These are phyloP conservation scores for Silvanus unidentatus DNA, from an alignment of 2,888 invertebrate species.

Conservation along the genomic window DNA sequence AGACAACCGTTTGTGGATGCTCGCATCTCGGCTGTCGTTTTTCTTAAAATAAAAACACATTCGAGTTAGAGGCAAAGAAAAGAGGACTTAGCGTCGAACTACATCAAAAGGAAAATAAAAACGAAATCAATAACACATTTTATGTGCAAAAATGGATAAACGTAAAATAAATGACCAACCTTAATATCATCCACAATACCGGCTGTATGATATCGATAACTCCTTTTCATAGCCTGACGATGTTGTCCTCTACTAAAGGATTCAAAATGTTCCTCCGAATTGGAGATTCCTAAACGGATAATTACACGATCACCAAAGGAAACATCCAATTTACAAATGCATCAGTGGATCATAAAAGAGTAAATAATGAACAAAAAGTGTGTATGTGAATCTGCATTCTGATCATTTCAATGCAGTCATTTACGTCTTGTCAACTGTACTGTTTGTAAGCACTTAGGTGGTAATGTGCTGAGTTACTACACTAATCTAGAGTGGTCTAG, in stretches of 20 bases:
- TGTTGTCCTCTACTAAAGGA: constrained; percentile 44
- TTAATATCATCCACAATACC: constrained; percentile 60
- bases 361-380: constrained; percentile 8
- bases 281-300: constrained; percentile 32
- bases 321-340: constrained; percentile 13
- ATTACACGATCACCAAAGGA: constrained; percentile 12
- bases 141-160: too few relatives aligned
- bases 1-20: constrained; percentile 57
- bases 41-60: constrained; percentile 39
- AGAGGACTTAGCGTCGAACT: too few relatives aligned
- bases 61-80: too few relatives aligned
- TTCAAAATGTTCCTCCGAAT: constrained; percentile 39
- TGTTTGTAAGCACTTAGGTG: not conserved
- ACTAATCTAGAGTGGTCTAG: constrained; percentile 19
- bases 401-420: constrained; percentile 7
- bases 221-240: constrained; percentile 48
- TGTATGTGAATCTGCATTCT: constrained; percentile 9
- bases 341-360: constrained; percentile 8
- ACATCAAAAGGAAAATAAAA: too few relatives aligned
- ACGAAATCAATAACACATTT: too few relatives aligned
- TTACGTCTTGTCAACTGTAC: not conserved
- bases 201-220: constrained; percentile 57
- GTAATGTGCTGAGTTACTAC: constrained; percentile 21
- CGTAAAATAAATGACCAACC: constrained; percentile 32
- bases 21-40: constrained; percentile 48